These are phyloP conservation scores for Apodemia duryi DNA, from an alignment of 2,888 invertebrate genomes.

Conservation along the genomic window DNA sequence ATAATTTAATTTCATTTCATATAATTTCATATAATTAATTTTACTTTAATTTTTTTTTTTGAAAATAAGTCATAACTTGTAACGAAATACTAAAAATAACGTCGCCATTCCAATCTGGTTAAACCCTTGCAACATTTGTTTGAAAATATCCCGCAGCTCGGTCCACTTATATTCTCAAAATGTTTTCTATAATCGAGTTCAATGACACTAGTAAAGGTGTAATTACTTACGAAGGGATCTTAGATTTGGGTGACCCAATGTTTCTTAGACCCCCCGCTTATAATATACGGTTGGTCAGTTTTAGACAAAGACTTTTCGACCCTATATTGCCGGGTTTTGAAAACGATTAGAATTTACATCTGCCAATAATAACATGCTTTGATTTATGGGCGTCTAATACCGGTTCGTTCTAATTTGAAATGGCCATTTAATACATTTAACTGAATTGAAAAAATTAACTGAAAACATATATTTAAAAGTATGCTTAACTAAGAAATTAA, in stretches of 20 bases:
- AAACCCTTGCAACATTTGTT: conserved; percentile 36
- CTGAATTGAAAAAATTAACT: background rate
- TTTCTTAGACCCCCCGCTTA: conserved; percentile 58
- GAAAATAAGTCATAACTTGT: too few relatives aligned
- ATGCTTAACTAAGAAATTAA: too few relatives aligned
- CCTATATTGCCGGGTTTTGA: conserved; percentile 49
- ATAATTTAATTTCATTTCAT: too few relatives aligned
- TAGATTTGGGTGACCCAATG: conserved; percentile 70
- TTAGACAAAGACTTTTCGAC: conserved; percentile 63
- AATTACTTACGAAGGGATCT: conserved; percentile 65
- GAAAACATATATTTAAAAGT: background rate
- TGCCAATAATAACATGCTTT: conserved; percentile 34
- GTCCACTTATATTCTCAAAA: conserved; percentile 65
- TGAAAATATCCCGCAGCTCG: conserved; percentile 53
- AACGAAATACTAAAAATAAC: background rate
- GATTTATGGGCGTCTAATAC: conserved; percentile 27
- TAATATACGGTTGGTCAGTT: conserved; percentile 72
- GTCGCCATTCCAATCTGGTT: background rate
- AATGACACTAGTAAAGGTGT: conserved; percentile 66
- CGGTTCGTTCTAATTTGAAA: conserved; percentile 24
- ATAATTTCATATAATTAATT: too few relatives aligned
- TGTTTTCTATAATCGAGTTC: conserved; percentile 59
- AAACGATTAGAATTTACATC: conserved; percentile 44
- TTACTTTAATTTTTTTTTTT: too few relatives aligned
- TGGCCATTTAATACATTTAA: conserved; percentile 1